Evolutionary conservation across 2,797 vertebrate species (phyloP), one percentile per base, ranked within the genome.

Genomic region (Sitta carolinensis): DNA sequence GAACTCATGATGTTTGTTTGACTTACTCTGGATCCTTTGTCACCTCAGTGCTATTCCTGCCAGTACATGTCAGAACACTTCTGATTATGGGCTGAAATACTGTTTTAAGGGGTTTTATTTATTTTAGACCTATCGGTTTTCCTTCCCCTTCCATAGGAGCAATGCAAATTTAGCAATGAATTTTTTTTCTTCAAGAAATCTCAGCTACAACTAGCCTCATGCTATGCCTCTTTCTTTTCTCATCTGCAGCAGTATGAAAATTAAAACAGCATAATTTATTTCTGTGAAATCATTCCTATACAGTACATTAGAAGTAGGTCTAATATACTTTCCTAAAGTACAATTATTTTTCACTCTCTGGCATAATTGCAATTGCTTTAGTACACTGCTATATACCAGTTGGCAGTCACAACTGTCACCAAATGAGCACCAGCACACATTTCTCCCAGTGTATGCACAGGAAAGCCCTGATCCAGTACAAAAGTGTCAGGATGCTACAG

Each of bases 11-110:
- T 86, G 72, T 48, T 89, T 84, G 66, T 50, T 90, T 94, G 55
- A 90, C 89, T 94, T 91, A 69, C 51, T 36, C 67, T 0, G 3
- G 70, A 75, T 73, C 87, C 58, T 82, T 74, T 84, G 62, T 92
- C 95, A 89, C 61, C 51, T 91, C 76, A 73, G 48, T 73, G 48
- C 52, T 85, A 67, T 69, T 94, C 73, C 70, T 93, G 93, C 84
- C 79, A 91, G 76, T 55, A 57, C 16, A 54, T 30, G 81, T 78
- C 78, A 87, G 42, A 85, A n/a, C 25, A 61, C 38, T 69, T 90
- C 62, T 75, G 85, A 69, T 63, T 82, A 84, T 34, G 40, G 25
- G 42, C 59, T 68, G 61, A 94, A 89, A 95, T 64, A 73, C 26
- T 32, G 25, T 43, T 90, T 61, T n/a, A 34, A 90, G 87, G 34